Evolutionary conservation across 1,140 invertebrate species (phyloP).

Genomic region (Hyposmocoma kahamanoa): DNA sequence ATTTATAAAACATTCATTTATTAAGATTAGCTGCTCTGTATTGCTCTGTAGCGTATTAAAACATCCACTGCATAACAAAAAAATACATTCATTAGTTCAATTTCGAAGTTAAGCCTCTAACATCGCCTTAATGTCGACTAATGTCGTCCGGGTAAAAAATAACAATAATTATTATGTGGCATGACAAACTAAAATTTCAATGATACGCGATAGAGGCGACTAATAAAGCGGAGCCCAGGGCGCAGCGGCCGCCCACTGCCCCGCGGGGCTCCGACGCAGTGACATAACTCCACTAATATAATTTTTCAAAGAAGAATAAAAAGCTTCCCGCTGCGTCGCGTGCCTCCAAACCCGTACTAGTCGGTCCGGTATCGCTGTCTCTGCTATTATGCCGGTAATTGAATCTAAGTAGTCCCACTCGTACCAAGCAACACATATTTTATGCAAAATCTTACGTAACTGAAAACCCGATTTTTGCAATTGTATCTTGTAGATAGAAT

Average conservation of each 20-base stretch:
- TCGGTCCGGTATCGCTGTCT: conserved; percentile 34
- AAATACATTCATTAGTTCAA: too few species aligned
- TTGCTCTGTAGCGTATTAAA: too few species aligned
- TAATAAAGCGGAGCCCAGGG: conserved; percentile 32
- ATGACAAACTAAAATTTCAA: conserved; percentile 61
- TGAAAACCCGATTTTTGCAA: conserved; percentile 27
- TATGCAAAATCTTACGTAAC: conserved; percentile 51
- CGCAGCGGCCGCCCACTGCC: conserved; percentile 31
- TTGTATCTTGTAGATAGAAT: conserved; percentile 27
- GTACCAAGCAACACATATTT: conserved; percentile 18
- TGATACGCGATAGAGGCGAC: conserved; percentile 34
- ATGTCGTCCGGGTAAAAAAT: conserved; percentile 24
- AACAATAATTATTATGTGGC: conserved; percentile 49
- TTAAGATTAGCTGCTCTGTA: not conserved
- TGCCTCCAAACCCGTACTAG: conserved; percentile 35
- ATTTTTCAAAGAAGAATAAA: conserved; percentile 55
- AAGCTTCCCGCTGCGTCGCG: conserved; percentile 51
- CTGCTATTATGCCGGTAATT: conserved; percentile 45
- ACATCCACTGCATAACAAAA: too few species aligned
- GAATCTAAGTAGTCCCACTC: conserved; percentile 35
- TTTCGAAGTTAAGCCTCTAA: conserved; percentile 5
- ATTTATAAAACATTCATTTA: too few species aligned
- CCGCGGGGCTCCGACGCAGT: conserved; percentile 27
- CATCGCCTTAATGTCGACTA: conserved; percentile 9
- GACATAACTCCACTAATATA: conserved; percentile 64